Base-by-base conservation (phyloP, 2,113 vertebrate species). In the Poicephalus gulielmi region DNA sequence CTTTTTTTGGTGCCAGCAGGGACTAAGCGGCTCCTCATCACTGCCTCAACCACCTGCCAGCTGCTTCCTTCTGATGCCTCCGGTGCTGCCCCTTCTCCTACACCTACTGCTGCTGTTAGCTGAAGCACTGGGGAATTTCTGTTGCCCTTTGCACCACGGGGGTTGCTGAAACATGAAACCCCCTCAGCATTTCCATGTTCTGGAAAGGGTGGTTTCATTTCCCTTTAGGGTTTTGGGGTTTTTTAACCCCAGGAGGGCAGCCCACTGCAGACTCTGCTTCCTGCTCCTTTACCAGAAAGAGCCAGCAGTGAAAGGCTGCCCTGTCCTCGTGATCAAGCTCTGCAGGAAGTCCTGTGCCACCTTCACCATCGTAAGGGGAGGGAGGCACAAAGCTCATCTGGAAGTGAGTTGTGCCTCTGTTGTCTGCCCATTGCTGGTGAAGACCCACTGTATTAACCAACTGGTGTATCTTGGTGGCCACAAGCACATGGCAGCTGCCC, bases 171-270 rank as follows among this genome's bases (percentile, higher is more conserved):
- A 67, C 86, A 53, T 82, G 77, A 94, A 91, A 80, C 77, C 83
- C 39, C 63, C 81, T 95, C 94, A 95, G 93, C 69, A 84, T 91
- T 95, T 96, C 93, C 93, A 96, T 68, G 47, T 84, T 95, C 83
- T 87, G 95, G 81, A 95, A 96, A 94, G 84, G 86, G 62, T 15
- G 8, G 35, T 96, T 96, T 96, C 95, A 92, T 75, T 97, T 96
- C 95, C 28, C 57, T 80, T 91, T 73, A 22, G 66, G 83, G 46
- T 83, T 94, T 94, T 55, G 25, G 70, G 50, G 15, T 59, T 86
- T 96, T 94, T 83, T 55, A 85, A 46, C 35, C 73, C 23, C 35
- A 60, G 57, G 25, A 94, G 46, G 27, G 37, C 86, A 75, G 66
- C 30, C 23, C 25, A 11, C 57, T 55, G n/a, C 28, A 52, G 66